Evolutionary conservation across 35 echinoderm and acorn worm genomes (phyloP).

Genomic region (Ophioderma brevispina): DNA sequence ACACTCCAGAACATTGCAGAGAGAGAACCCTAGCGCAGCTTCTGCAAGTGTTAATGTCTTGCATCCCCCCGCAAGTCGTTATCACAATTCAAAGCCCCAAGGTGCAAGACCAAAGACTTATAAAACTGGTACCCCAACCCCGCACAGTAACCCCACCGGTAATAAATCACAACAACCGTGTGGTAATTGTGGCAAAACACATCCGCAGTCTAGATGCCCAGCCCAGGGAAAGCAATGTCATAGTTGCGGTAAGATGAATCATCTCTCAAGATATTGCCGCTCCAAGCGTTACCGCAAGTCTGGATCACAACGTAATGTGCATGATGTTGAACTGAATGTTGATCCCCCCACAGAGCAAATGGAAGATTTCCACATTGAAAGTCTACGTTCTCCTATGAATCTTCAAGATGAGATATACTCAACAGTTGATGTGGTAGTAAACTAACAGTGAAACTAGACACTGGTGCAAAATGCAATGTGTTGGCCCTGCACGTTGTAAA

Average conservation of each 20-base stretch:
- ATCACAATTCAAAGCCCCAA: neutral
- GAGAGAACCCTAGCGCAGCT: neutral
- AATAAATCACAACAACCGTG: neutral
- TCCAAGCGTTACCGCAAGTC: neutral
- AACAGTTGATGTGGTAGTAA: neutral
- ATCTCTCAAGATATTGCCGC: neutral
- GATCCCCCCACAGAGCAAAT: neutral
- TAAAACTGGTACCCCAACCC: neutral
- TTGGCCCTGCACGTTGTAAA: neutral
- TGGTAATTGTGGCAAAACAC: neutral
- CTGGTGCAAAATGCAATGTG: constrained; percentile 7
- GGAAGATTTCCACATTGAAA: neutral
- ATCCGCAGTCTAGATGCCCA: neutral
- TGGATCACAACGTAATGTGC: neutral
- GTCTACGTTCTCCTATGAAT: neutral
- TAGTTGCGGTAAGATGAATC: neutral
- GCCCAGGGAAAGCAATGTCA: neutral
- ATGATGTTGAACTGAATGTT: neutral
- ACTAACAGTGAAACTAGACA: neutral
- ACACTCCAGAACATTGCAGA: neutral
- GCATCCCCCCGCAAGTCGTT: neutral
- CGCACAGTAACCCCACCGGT: neutral
- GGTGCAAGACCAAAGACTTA: neutral
- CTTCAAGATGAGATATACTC: neutral
- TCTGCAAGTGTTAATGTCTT: neutral